Evolutionary conservation across 1,140 invertebrate species (phyloP).

Genomic region (Sycophila sp.): DNA sequence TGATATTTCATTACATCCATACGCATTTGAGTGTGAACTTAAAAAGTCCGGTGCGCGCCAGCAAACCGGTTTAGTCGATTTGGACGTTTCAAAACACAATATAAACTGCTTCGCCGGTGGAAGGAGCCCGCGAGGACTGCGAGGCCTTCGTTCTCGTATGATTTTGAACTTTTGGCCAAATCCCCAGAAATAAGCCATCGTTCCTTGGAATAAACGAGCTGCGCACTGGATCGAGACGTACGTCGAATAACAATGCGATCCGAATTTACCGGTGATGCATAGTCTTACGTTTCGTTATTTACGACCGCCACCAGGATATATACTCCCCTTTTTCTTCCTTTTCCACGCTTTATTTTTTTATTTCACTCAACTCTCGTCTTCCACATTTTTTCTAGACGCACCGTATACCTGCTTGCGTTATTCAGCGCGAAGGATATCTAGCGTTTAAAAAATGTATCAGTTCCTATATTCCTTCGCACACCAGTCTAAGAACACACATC

Average conservation of each 20-base stretch:
- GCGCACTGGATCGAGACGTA: constrained; percentile 22
- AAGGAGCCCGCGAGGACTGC: too few species aligned
- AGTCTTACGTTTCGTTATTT: constrained; percentile 31
- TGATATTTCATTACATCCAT: constrained; percentile 27
- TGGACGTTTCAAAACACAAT: constrained; percentile 8
- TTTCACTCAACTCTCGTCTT: background rate
- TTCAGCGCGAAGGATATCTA: background rate
- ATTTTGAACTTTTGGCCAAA: constrained; percentile 29
- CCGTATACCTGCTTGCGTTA: background rate
- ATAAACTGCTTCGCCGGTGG: background rate
- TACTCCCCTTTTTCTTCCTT: constrained; percentile 5
- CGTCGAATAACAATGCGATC: constrained; percentile 40
- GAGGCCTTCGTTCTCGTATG: background rate
- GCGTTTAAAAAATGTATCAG: background rate
- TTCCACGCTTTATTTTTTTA: background rate
- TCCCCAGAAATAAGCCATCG: constrained; percentile 31
- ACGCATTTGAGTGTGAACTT: constrained; percentile 26
- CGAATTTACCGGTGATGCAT: constrained; percentile 35
- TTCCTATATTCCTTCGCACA: too few species aligned
- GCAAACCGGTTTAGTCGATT: constrained; percentile 34
- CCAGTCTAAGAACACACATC: background rate
- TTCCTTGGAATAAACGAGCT: constrained; percentile 5
- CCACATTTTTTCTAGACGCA: background rate
- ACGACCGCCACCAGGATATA: constrained; percentile 20
- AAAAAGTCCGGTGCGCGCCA: constrained; percentile 5